These are phyloP conservation scores for Copsychus sechellarum DNA, from an alignment of 2,113 vertebrate genomes.

Conservation along the genomic window DNA sequence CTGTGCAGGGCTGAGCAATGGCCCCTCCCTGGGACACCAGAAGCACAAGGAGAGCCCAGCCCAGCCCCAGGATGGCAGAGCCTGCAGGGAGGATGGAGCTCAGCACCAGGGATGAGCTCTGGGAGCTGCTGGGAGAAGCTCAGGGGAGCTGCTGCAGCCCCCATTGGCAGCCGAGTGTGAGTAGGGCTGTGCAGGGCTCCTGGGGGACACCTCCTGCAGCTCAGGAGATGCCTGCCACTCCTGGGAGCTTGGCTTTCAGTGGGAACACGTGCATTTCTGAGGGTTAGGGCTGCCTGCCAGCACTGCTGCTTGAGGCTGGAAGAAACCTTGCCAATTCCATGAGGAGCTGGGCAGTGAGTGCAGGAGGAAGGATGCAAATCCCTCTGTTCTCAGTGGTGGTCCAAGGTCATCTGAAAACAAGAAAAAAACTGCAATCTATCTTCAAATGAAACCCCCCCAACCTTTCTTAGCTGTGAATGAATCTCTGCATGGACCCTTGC, in stretches of 20 bases:
- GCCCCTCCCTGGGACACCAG: background rate
- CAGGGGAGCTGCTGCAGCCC: background rate
- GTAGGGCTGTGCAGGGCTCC: background rate
- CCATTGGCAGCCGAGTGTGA: background rate
- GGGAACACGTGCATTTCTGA: background rate
- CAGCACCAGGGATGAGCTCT: background rate
- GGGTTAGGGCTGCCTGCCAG: background rate
- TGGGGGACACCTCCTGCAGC: background rate
- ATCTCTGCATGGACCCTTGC: conserved; percentile 41
- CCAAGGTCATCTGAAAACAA: background rate
- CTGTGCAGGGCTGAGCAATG: conserved; percentile 53
- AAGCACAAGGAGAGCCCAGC: background rate
- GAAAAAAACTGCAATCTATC: background rate
- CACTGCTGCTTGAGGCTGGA: background rate
- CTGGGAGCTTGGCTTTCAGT: background rate
- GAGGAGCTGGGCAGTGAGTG: background rate
- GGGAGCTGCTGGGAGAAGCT: background rate
- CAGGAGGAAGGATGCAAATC: background rate
- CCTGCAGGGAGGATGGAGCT: background rate
- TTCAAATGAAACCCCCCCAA: background rate
- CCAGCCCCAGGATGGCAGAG: background rate
- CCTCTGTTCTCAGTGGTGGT: background rate
- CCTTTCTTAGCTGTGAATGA: conserved; percentile 9
- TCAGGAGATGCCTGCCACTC: background rate
- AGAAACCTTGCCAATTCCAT: background rate